These are phyloP conservation scores for Chanos chanos DNA, from an alignment of 2,797 vertebrate species.

Conservation along the genomic window DNA sequence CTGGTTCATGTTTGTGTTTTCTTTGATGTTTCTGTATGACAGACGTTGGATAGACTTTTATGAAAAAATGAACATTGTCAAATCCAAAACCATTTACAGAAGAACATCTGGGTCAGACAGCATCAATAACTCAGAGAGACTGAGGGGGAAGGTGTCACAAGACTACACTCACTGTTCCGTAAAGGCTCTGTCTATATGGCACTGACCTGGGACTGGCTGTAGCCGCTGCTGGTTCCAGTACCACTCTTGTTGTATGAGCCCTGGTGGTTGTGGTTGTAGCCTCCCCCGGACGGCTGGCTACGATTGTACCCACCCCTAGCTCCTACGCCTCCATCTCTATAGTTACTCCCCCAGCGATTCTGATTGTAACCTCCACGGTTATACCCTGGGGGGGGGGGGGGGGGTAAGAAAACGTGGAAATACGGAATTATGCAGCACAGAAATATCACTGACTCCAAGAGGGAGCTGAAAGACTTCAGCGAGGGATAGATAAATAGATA, in stretches of 20 bases:
- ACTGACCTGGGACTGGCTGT: conserved; percentile 62
- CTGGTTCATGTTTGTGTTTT: no score
- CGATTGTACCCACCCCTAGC: conserved; percentile 76
- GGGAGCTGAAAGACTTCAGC: neutral
- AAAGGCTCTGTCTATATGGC: neutral
- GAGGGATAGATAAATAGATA: neutral
- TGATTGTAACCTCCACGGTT: conserved; percentile 77
- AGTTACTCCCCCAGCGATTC: conserved; percentile 80
- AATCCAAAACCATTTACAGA: no score
- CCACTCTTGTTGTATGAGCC: conserved; percentile 66
- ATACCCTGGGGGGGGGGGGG: conserved; percentile 63
- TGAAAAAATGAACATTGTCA: no score
- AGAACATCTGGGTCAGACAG: no score
- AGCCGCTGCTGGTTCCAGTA: conserved; percentile 45
- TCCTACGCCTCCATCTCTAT: conserved; percentile 76
- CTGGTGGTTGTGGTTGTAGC: conserved; percentile 68
- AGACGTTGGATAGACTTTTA: no score
- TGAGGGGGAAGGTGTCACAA: neutral
- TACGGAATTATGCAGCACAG: neutral
- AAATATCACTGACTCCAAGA: neutral
- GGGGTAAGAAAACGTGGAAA: neutral
- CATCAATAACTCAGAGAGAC: neutral
- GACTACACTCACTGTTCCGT: neutral
- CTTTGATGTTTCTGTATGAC: no score
- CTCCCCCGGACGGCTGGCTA: conserved; percentile 58